Evolutionary conservation across 23 tunicate genomes (phyloP).

Genomic region (Ciona savignyi): DNA sequence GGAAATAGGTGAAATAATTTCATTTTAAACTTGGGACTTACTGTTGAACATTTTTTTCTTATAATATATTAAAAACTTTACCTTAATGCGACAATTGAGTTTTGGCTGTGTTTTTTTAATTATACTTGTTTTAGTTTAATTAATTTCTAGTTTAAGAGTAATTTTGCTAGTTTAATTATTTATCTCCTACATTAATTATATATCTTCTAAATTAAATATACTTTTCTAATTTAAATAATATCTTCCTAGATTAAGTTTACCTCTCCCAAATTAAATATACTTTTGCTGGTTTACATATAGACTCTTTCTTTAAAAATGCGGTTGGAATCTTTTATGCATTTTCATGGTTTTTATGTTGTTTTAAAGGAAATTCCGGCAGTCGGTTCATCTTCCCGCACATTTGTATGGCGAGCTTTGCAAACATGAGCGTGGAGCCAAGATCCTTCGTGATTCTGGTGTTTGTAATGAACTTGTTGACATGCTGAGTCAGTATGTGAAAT

Average conservation of each 20-base stretch:
- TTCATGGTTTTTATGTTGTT: background rate
- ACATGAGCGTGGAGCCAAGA: slow-evolving; percentile 38
- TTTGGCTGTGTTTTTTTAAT: too few species aligned
- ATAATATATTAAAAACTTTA: too few species aligned
- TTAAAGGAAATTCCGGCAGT: slow-evolving; percentile 41
- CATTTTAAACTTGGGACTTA: background rate
- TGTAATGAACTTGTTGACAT: slow-evolving; percentile 22
- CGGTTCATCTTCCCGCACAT: slow-evolving; percentile 82
- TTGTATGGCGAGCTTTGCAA: slow-evolving; percentile 83
- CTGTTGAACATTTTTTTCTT: background rate
- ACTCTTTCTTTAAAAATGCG: too few species aligned
- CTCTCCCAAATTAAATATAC: too few species aligned
- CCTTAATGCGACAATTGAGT: background rate
- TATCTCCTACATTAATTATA: too few species aligned
- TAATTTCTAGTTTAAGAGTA: too few species aligned
- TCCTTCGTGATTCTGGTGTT: slow-evolving; percentile 29
- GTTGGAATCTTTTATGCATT: background rate
- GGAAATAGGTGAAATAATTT: slow-evolving; percentile 39
- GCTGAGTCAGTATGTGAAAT: slow-evolving; percentile 2
- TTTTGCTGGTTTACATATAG: too few species aligned
- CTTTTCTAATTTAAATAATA: too few species aligned
- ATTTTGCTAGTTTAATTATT: too few species aligned
- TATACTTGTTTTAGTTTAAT: too few species aligned
- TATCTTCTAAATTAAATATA: background rate
- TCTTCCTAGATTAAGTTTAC: too few species aligned